Conservation (phyloP, 2,888 invertebrate species). For the Coleophora flavipennella region DNA sequence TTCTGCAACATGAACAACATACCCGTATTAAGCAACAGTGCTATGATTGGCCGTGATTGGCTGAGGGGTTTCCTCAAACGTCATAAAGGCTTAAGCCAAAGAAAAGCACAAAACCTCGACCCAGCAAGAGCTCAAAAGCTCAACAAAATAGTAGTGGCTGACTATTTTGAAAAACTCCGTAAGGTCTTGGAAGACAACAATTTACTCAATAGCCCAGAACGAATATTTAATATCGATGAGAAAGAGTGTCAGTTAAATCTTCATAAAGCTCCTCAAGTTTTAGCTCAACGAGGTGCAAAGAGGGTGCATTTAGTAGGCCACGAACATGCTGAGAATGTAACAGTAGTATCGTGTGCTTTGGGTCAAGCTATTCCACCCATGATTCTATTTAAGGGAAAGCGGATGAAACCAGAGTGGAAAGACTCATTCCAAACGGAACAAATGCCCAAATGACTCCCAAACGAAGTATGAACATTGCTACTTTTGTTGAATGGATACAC, state of each 20-base stretch:
- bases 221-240: constrained; percentile 28
- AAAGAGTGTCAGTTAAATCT: constrained; percentile 24
- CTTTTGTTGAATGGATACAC: constrained; percentile 13
- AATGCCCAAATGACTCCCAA: constrained; percentile 18
- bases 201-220: constrained; percentile 19
- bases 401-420: constrained; percentile 4
- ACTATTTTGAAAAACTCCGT: constrained; percentile 20
- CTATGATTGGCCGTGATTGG: no score
- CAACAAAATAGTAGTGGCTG: constrained; percentile 16
- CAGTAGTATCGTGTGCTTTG: constrained; percentile 26
- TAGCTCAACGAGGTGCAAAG: constrained; percentile 25
- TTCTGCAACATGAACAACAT: no score
- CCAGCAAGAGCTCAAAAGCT: constrained; percentile 21
- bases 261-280: constrained; percentile 22
- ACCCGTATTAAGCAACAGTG: no score
- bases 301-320: constrained; percentile 22
- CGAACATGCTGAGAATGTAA: constrained; percentile 33
- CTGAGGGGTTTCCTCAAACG: constrained; percentile 3
- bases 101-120: constrained; percentile 23
- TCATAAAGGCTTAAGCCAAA: neutral
- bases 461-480: constrained; percentile 16
- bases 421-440: constrained; percentile 17
- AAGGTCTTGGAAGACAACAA: no score
- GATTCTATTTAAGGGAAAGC: constrained; percentile 21
- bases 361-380: constrained; percentile 25